Evolutionary conservation across 2,888 invertebrate species (phyloP).

Genomic region (Ariolimax columbianus): DNA sequence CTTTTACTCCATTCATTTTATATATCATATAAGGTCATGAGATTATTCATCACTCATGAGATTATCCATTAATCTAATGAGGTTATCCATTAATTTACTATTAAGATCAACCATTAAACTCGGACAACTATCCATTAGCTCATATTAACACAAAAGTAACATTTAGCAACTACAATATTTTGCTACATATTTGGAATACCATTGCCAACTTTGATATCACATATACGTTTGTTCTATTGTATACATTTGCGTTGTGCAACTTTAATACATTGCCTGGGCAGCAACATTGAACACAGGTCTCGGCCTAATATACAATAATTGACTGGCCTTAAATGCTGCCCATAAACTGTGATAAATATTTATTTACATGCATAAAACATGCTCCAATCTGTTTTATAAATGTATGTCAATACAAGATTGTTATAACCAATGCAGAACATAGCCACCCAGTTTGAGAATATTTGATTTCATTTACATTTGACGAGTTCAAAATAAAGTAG

Average conservation of each 20-base stretch:
- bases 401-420: background rate
- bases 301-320: background rate
- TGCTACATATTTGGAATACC: background rate
- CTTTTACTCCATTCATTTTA: background rate
- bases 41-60: too few relatives aligned
- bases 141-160: background rate
- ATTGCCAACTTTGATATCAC: background rate
- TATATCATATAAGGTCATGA: background rate
- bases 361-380: background rate
- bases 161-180: background rate
- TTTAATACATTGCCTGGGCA: background rate
- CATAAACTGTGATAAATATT: background rate
- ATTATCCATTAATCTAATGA: too few relatives aligned
- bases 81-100: too few relatives aligned
- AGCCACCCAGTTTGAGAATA: background rate
- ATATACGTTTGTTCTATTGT: background rate
- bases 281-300: background rate
- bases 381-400: background rate
- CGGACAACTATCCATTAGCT: background rate
- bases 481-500: background rate
- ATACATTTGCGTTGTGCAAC: background rate
- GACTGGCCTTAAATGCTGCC: background rate
- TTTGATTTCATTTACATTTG: background rate
- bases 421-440: background rate
- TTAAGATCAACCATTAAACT: too few relatives aligned